phyloP scores from a whole-genome alignment of 2,888 invertebrate genomes.

The Timema cristinae region DNA sequence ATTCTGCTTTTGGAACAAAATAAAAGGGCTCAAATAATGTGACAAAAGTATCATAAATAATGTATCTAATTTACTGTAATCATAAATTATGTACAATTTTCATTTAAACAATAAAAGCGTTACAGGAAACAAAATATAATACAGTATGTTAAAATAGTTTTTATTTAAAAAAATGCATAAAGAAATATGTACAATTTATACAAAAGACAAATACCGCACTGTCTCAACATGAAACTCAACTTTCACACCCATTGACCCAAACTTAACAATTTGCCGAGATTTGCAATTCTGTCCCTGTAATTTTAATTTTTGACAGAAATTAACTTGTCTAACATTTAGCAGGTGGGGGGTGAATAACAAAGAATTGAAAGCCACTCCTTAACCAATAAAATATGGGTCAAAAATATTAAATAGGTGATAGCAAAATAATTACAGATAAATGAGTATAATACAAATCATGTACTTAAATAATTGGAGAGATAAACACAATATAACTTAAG shows the following conservation, averaged over 20 bases:
- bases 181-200: constrained; percentile 30
- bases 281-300: constrained; percentile 1
- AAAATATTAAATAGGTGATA: too few relatives aligned
- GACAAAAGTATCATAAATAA: constrained; percentile 24
- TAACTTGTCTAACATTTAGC: constrained; percentile 9
- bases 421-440: constrained; percentile 8
- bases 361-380: constrained; percentile 20
- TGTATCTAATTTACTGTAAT: constrained; percentile 25
- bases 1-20: background rate
- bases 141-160: constrained; percentile 25
- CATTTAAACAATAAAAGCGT: constrained; percentile 20
- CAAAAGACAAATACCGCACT: constrained; percentile 28
- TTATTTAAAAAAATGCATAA: constrained; percentile 28
- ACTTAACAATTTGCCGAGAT: background rate
- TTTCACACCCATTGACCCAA: constrained; percentile 16
- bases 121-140: constrained; percentile 25
- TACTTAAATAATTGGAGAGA: too few relatives aligned
- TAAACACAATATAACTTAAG: too few relatives aligned
- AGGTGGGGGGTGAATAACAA: background rate
- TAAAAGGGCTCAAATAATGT: background rate
- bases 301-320: constrained; percentile 10
- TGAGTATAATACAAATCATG: constrained; percentile 3
- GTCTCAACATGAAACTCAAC: constrained; percentile 23
- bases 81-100: constrained; percentile 23
- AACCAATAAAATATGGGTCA: background rate